These are phyloP conservation scores for Craterocephalus amniculus DNA, from an alignment of 2,797 vertebrate genomes.

Conservation along the genomic window DNA sequence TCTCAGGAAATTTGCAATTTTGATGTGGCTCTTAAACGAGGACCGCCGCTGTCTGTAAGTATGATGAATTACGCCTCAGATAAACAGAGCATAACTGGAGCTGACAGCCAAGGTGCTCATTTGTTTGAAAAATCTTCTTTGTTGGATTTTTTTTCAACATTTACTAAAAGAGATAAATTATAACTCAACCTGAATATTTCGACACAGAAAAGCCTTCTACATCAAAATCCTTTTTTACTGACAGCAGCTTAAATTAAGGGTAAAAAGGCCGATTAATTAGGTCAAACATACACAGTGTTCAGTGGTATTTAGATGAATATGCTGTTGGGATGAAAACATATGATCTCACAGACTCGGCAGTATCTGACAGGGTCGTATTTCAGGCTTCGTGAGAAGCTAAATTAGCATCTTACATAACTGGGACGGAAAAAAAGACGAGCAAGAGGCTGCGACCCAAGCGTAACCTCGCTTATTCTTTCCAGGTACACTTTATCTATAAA, in stretches of 20 bases:
- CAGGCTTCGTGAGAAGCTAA: background rate
- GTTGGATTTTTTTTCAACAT: background rate
- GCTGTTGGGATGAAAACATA: background rate
- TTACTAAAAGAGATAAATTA: background rate
- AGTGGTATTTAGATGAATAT: background rate
- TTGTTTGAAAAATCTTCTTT: background rate
- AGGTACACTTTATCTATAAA: background rate
- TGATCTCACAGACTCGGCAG: background rate
- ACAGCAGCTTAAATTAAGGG: background rate
- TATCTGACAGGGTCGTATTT: background rate
- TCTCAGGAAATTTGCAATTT: constrained; percentile 9
- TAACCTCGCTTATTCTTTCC: background rate
- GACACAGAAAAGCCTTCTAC: background rate
- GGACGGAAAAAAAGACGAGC: background rate
- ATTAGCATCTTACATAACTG: background rate
- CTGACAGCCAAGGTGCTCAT: background rate
- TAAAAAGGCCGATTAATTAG: constrained; percentile 2
- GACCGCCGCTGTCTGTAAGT: constrained; percentile 6
- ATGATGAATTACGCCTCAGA: constrained; percentile 9
- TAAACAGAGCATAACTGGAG: constrained; percentile 6
- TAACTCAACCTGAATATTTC: background rate
- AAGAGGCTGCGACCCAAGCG: background rate
- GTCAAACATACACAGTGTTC: background rate
- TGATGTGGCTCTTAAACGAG: background rate
- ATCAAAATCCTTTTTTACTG: background rate